Conservation (phyloP, 2,888 invertebrate species). For the Tethea ocularis region DNA sequence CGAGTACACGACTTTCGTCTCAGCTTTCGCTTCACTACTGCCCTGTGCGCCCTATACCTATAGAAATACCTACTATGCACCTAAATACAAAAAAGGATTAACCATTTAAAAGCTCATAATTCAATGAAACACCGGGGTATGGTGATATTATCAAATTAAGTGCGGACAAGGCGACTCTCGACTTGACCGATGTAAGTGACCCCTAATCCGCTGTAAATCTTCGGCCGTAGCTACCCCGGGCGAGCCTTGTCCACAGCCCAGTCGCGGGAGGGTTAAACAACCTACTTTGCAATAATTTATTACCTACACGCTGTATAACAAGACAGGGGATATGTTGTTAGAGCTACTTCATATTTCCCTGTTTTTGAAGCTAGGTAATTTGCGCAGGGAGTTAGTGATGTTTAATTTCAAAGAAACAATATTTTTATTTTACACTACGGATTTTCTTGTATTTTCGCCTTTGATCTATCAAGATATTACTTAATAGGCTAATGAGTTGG, state of each 20-base stretch:
- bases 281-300: constrained; percentile 78
- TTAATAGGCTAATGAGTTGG: too few relatives aligned
- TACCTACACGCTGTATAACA: constrained; percentile 67
- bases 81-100: neutral
- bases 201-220: constrained; percentile 82
- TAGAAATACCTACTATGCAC: neutral
- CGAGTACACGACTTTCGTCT: too few relatives aligned
- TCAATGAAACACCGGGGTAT: constrained; percentile 51
- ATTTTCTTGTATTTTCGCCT: neutral
- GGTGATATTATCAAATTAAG: constrained; percentile 71
- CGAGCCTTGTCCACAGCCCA: constrained; percentile 20
- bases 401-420: too few relatives aligned
- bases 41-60: too few relatives aligned
- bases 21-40: too few relatives aligned
- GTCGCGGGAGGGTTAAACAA: constrained; percentile 72
- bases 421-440: too few relatives aligned
- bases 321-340: constrained; percentile 52
- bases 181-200: constrained; percentile 80
- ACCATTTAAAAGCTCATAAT: constrained; percentile 35
- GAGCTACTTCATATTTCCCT: constrained; percentile 35
- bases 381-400: too few relatives aligned
- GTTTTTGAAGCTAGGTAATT: constrained; percentile 17
- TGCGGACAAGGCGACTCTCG: constrained; percentile 72
- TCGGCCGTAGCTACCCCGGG: constrained; percentile 54
- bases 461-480: neutral